These are phyloP conservation scores for Xiphorhynchus erythropygius DNA, from an alignment of 2,797 vertebrate genomes.

Conservation along the genomic window DNA sequence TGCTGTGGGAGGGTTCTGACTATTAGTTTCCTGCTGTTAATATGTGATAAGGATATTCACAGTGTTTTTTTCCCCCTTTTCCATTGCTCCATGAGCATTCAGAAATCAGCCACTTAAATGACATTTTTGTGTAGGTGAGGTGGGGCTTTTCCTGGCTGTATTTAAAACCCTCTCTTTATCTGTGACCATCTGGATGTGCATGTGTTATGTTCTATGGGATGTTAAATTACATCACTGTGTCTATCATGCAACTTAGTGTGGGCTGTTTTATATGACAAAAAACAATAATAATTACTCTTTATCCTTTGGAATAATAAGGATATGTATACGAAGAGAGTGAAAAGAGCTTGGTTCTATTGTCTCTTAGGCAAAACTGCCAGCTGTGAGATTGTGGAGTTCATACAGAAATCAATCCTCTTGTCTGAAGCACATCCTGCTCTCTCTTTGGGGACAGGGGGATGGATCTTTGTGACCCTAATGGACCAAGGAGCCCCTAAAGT, in stretches of 20 bases:
- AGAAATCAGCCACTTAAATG: not conserved
- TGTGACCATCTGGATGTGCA: not conserved
- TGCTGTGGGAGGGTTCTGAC: not conserved
- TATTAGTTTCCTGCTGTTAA: not conserved
- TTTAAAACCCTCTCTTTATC: not conserved
- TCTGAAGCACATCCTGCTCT: not conserved
- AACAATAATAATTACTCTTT: not conserved
- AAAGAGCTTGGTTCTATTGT: not conserved
- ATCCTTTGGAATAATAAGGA: not conserved
- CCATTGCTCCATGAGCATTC: not conserved
- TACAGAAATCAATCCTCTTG: not conserved
- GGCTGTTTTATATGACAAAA: not conserved
- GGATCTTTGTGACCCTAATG: not conserved
- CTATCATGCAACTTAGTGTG: not conserved
- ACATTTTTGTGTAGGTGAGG: not conserved
- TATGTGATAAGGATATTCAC: not conserved
- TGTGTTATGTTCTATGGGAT: not conserved
- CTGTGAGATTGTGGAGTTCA: not conserved
- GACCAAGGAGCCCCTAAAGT: not conserved
- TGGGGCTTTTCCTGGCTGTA: not conserved
- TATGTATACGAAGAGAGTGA: not conserved
- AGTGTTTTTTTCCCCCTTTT: not conserved
- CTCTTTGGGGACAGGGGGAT: accelerated
- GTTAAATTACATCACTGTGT: not conserved
- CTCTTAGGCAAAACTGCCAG: not conserved